Evolutionary conservation across 2,888 invertebrate species (phyloP), one percentile per base, ranked within the genome.

Genomic region (Erebia epiphron): DNA sequence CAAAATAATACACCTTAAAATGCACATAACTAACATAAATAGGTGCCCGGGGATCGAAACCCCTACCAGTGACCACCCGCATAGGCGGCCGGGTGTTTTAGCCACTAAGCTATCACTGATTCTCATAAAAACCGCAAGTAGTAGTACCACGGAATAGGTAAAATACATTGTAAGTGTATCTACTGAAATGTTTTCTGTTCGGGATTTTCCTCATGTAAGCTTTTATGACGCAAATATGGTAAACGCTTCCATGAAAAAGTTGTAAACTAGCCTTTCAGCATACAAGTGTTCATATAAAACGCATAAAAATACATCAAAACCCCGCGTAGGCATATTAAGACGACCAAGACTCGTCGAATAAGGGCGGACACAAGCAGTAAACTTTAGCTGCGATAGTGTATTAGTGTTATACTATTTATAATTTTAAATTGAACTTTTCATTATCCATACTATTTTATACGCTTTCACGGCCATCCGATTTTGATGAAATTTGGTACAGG

Each of bases 151-250:
- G n/a, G n/a, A n/a, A n/a, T n/a, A 49, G 49, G 49, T 49, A 49
- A 14, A 2, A 0, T 49, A 13, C 4, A 43, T 43, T 43, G 21
- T 11, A 10, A 21, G 10, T n/a, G 3, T 16, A 18, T 10, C 5
- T 43, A 60, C 9, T 5, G 66, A 46, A 10, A 43, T 26, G 7
- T 16, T 58, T 58, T 67, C 57, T 67, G 49, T 0, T 49, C 66
- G 57, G 49, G 26, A 54, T 58, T 67, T 58, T 57, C 66, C 66
- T 49, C 26, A 35, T 49, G 57, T 49, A 67, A 57, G 66, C 57
- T 67, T 67, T 67, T 67, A 67, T 49, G 66, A 58, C 66, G 66
- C 66, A 67, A 57, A 57, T 57, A 57, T 57, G 66, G 66, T 66
- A 66, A 66, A 49, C 58, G 49, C 66, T 67, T 67, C 66, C 49